Evolutionary conservation across 2,113 vertebrate genomes (phyloP), one percentile per base, ranked within the genome.

Genomic region (Gymnarchus niloticus): DNA sequence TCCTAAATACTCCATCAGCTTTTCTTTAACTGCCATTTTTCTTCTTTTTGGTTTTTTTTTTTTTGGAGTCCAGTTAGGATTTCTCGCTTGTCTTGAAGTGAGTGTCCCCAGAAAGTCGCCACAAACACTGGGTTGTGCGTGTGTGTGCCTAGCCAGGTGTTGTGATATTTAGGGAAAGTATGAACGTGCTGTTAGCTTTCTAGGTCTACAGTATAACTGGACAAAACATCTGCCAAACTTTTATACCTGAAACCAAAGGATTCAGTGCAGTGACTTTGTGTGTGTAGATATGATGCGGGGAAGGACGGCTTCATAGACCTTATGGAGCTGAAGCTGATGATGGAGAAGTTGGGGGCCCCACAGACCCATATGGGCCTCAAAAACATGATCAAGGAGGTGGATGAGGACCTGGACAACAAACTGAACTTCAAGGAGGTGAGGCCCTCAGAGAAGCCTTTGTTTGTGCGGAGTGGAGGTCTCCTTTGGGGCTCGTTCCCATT

Each of bases 301-400:
- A 96, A 92, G 48, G 98, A 99, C 0, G 96, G 96, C 85, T 99
- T 93, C 92, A 99, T 99, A 0, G 97, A 99, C 91, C 91, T 99
- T 61, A 99, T 98, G 98, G 98, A 99, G 90, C 93, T 99, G 85
- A 99, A 99, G 87, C 92, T 96, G 86, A 99, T 99, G 98, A 99
- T 99, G 98, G 98, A 99, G 89, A 99, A 98, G 80, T 94, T 99
- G 0, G 97, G 92, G 0, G 97, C 98, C 0, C 97, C 98, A 0
- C 97, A 99, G 92, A 99, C 98, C 0, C 98, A 99, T 89, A 87
- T 99, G 17, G 96, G 96, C 3, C 89, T 99, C 89, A 99, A 99
- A 88, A 97, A 97, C 93, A 99, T 99, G 98, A 99, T 99, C 91
- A 98, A 97, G 87, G 98, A 99, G 84, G 98, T 99, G 86, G 98